Base-by-base conservation (phyloP, 2,113 vertebrate species). In the Notiomystis cincta region DNA sequence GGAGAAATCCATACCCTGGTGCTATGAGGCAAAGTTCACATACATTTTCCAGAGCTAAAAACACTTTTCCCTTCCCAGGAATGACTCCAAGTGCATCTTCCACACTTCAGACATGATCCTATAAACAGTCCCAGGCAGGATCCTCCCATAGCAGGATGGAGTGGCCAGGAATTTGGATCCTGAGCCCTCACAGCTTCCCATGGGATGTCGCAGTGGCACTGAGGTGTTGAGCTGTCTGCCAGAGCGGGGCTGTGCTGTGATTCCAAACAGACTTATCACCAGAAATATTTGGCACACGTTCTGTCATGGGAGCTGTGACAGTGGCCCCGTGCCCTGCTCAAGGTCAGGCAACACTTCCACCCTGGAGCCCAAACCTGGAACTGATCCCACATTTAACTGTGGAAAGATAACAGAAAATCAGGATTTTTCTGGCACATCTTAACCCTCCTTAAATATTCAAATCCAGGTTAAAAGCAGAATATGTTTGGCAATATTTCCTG, bases 131-230 rank as follows among this genome's bases (percentile, higher is more conserved):
- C 62, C 1, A 1, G 24, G 73, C 15, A 89, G 57, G 48, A 86
- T 75, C 60, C 60, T 61, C 72, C 31, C 0, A 0, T 48, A 75
- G n/a, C 35, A 13, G 33, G 69, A 33, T 38, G 47, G 62, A 60
- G 33, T 6, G 78, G 53, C 37, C 0, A 15, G 82, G 73, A 90
- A 73, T 77, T 58, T 5, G 64, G 30, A 22, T 88, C 47, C 61
- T 37, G 56, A 87, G 33, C 62, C 30, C 28, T 62, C 79, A 7
- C 44, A 89, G 76, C 57, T 83, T 44, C 71, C 87, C 45, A 1
- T 5, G 0, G 3, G 48, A 45, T 16, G 42, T 11, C 20, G 69
- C 72, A 24, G 6, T 0, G 0, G 37, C 71, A 19, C 2, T 0
- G 70, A 58, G 70, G 51, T 58, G 70, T 50, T 15, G 33, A 85